Evolutionary conservation across 2,797 vertebrate genomes (phyloP).

Genomic region (Betta splendens): DNA sequence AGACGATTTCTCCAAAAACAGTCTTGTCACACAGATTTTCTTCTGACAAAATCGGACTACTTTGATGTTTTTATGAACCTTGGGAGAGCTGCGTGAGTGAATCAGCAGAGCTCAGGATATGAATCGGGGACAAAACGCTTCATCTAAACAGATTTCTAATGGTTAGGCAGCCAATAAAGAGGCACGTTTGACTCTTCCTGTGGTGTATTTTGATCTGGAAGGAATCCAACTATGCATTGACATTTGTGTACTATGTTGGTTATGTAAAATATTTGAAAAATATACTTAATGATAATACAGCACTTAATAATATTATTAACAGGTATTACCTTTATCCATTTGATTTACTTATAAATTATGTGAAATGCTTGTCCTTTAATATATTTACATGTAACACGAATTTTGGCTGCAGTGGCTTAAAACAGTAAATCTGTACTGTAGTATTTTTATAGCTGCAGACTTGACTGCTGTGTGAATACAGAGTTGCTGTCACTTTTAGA

Average conservation of each 20-base stretch:
- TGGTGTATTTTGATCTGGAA: not conserved
- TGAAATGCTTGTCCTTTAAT: slow-evolving; percentile 1
- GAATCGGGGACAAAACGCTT: slow-evolving; percentile 35
- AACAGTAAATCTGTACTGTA: slow-evolving; percentile 25
- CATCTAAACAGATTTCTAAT: slow-evolving; percentile 30
- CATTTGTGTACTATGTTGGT: too few species aligned
- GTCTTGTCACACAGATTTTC: slow-evolving; percentile 47
- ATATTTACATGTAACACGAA: too few species aligned
- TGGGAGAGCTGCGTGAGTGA: slow-evolving; percentile 37
- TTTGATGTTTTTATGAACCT: slow-evolving; percentile 55
- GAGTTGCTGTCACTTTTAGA: slow-evolving; percentile 42
- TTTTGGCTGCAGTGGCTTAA: not conserved
- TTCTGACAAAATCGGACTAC: slow-evolving; percentile 57
- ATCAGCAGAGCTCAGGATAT: slow-evolving; percentile 45
- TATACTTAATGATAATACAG: not conserved
- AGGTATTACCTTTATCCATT: too few species aligned
- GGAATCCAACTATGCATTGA: not conserved
- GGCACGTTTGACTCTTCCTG: not conserved
- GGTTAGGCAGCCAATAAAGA: slow-evolving; percentile 13
- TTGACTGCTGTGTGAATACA: slow-evolving; percentile 23
- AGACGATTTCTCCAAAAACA: slow-evolving; percentile 35
- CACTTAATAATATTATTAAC: not conserved
- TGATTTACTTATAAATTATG: too few species aligned
- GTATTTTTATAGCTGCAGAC: slow-evolving; percentile 23
- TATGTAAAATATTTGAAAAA: too few species aligned